A percentile compares a stretch with the other conserved stretches of the same genome.
These are phyloP conservation scores for Ptychobarbus kaznakovi DNA, from an alignment of 2,797 vertebrate genomes.

Conservation along the genomic window DNA sequence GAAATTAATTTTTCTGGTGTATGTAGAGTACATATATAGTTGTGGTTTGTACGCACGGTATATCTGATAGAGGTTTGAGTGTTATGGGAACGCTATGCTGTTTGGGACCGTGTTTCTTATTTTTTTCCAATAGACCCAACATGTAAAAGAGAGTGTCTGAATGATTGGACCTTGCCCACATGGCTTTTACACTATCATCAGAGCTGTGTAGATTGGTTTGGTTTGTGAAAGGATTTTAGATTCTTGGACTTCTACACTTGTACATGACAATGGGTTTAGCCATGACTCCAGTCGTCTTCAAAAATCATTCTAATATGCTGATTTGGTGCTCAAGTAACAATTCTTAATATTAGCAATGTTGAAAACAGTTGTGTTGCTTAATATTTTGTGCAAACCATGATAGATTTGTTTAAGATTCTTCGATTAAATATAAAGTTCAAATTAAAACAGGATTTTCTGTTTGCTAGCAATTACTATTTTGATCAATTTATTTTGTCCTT, in stretches of 20 bases:
- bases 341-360: not conserved
- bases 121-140: not conserved
- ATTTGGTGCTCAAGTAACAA: not conserved
- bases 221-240: slow-evolving; percentile 22
- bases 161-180: not conserved
- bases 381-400: not conserved
- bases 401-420: not conserved
- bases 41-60: slow-evolving; percentile 1
- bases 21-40: slow-evolving; percentile 13
- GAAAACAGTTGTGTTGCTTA: not conserved
- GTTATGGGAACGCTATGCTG: not conserved
- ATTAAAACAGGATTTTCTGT: too few relatives aligned
- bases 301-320: not conserved
- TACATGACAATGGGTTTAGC: not conserved
- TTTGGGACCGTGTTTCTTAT: slow-evolving; percentile 12
- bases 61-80: slow-evolving; percentile 31
- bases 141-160: slow-evolving; percentile 19
- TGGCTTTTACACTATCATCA: slow-evolving; percentile 15
- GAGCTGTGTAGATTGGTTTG: slow-evolving; percentile 3
- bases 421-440: not conserved
- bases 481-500: not conserved
- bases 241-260: slow-evolving; percentile 20
- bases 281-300: not conserved
- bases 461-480: not conserved
- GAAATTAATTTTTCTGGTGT: slow-evolving; percentile 11